Percentiles rank a stretch among this genome's conserved stretches.
These are phyloP conservation scores for Potorous gilbertii DNA, from an alignment of 2,797 vertebrate genomes.

Conservation along the genomic window DNA sequence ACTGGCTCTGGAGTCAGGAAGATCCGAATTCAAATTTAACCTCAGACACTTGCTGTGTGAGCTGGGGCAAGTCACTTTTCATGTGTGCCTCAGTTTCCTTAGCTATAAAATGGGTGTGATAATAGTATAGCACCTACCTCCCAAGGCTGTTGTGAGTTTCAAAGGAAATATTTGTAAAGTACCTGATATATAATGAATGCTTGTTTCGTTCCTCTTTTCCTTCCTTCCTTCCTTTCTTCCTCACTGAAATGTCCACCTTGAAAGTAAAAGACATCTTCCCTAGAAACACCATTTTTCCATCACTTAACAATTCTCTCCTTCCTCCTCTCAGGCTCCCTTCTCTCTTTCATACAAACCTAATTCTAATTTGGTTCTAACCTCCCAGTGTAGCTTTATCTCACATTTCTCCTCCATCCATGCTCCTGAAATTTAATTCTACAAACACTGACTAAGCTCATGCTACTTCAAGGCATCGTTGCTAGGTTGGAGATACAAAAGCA, in stretches of 20 bases:
- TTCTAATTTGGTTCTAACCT: not conserved
- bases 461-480: not conserved
- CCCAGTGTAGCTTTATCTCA: not conserved
- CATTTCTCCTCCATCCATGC: not conserved
- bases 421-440: not conserved
- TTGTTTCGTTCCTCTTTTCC: not conserved
- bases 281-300: not conserved
- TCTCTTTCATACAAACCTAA: not conserved
- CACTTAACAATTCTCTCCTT: rapidly evolving
- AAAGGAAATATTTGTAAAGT: not conserved
- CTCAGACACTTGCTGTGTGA: not conserved
- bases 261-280: not conserved
- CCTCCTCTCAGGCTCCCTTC: not conserved
- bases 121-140: not conserved
- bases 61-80: not conserved
- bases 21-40: not conserved
- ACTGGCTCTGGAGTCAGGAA: not conserved
- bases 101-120: not conserved
- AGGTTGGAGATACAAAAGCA: not conserved
- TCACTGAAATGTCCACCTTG: not conserved
- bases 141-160: not conserved
- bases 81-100: not conserved
- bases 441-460: not conserved
- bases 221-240: not conserved
- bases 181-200: not conserved